Evolutionary conservation across 2,113 vertebrate species (phyloP).

Genomic region (Lutjanus erythropterus): DNA sequence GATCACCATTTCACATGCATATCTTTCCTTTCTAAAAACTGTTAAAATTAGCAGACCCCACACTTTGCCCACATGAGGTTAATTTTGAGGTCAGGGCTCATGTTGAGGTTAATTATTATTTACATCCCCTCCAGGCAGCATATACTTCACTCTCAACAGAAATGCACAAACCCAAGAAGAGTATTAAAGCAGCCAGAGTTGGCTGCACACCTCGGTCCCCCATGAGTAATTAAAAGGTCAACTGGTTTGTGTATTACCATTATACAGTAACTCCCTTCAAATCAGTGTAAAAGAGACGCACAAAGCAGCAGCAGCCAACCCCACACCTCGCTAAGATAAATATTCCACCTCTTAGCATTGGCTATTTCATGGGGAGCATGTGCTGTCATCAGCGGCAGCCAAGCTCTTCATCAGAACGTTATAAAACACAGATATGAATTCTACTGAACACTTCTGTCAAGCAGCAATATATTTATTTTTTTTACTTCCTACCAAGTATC

Average conservation of each 20-base stretch:
- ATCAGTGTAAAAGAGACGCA: conserved; percentile 37
- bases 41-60: conserved; percentile 27
- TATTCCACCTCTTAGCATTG: conserved; percentile 31
- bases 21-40: neutral
- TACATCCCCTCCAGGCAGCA: conserved; percentile 44
- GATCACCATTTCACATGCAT: neutral
- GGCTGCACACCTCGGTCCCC: conserved; percentile 43
- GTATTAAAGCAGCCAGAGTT: conserved; percentile 49
- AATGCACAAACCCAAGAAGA: conserved; percentile 32
- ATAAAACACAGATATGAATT: conserved; percentile 46
- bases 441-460: conserved; percentile 34
- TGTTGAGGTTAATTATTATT: conserved; percentile 56
- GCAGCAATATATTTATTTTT: conserved; percentile 38
- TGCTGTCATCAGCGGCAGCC: conserved; percentile 32
- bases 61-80: conserved; percentile 32
- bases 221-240: conserved; percentile 58
- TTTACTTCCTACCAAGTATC: conserved; percentile 40
- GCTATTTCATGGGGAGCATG: conserved; percentile 26
- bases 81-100: conserved; percentile 43
- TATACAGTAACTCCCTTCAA: conserved; percentile 40
- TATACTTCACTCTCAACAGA: conserved; percentile 28
- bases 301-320: conserved; percentile 36
- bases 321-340: conserved; percentile 40
- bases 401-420: conserved; percentile 39
- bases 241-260: conserved; percentile 42